Evolutionary conservation across 2,797 vertebrate species (phyloP).

Genomic region (Xenentodon cancila): DNA sequence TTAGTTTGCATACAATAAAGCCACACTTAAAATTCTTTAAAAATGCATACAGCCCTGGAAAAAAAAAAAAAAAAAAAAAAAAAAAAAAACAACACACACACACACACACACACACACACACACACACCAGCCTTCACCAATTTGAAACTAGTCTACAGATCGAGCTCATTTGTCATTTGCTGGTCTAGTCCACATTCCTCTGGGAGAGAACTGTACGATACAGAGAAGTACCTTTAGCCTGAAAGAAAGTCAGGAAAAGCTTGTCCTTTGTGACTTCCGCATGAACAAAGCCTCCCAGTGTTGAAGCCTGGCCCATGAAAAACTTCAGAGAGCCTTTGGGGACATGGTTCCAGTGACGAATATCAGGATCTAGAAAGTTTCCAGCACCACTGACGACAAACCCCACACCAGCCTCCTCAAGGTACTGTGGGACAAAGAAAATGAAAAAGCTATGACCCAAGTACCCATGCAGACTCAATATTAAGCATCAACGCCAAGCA

Average conservation of each 20-base stretch:
- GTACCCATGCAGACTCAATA: too few species aligned
- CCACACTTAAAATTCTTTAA: conserved; percentile 30
- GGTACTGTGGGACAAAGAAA: conserved; percentile 73
- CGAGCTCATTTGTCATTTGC: fast-evolving
- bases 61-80: conserved; percentile 19
- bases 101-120: too few species aligned
- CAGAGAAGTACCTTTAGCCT: conserved; percentile 89
- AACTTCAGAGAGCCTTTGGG: conserved; percentile 88
- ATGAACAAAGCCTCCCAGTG: conserved; percentile 89
- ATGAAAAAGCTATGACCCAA: too few species aligned
- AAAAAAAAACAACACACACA: background rate
- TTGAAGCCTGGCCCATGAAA: conserved; percentile 83
- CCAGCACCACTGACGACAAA: conserved; percentile 93
- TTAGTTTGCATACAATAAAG: conserved; percentile 50
- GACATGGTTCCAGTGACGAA: conserved; percentile 79
- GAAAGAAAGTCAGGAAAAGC: conserved; percentile 86
- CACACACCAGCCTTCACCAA: background rate
- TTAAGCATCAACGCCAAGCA: background rate
- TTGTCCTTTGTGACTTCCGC: conserved; percentile 82
- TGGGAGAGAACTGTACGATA: conserved; percentile 85
- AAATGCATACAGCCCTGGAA: conserved; percentile 22
- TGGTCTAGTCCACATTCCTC: conserved; percentile 50
- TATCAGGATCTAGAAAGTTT: conserved; percentile 90
- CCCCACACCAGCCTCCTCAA: conserved; percentile 84
- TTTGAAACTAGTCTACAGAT: conserved; percentile 1